phyloP scores from a whole-genome alignment of 2,888 invertebrate genomes.

The Nasonia oneida region DNA sequence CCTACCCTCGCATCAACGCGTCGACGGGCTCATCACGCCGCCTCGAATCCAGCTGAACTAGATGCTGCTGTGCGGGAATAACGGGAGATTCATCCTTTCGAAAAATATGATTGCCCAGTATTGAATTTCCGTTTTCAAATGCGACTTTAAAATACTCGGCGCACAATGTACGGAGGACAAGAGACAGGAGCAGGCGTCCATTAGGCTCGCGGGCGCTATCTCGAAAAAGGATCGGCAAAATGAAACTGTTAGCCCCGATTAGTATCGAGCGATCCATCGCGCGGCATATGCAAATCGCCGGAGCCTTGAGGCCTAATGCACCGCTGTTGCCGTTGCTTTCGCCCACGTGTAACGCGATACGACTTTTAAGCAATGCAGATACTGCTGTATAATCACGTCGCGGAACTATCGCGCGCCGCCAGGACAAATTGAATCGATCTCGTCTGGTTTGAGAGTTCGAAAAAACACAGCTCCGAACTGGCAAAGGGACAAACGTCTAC shows the following conservation, averaged over 20 bases:
- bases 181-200: constrained; percentile 19
- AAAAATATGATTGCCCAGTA: no score
- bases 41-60: constrained; percentile 67
- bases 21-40: constrained; percentile 75
- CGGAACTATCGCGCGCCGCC: constrained; percentile 4
- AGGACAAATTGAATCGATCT: no score
- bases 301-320: constrained; percentile 48
- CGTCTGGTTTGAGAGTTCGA: no score
- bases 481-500: constrained; percentile 10
- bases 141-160: no score
- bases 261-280: constrained; percentile 42
- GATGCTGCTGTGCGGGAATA: no score
- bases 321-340: constrained; percentile 13
- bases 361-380: constrained; percentile 57
- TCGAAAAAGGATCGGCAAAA: constrained; percentile 45
- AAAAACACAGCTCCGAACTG: background rate
- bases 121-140: background rate
- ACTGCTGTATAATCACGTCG: background rate
- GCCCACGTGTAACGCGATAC: constrained; percentile 60
- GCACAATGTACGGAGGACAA: background rate
- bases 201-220: constrained; percentile 38
- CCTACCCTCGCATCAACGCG: constrained; percentile 71
- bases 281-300: constrained; percentile 55
- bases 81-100: no score
- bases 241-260: constrained; percentile 46